These are phyloP conservation scores for Nannoperca obscura DNA, from an alignment of 2,797 vertebrate genomes.

Conservation along the genomic window DNA sequence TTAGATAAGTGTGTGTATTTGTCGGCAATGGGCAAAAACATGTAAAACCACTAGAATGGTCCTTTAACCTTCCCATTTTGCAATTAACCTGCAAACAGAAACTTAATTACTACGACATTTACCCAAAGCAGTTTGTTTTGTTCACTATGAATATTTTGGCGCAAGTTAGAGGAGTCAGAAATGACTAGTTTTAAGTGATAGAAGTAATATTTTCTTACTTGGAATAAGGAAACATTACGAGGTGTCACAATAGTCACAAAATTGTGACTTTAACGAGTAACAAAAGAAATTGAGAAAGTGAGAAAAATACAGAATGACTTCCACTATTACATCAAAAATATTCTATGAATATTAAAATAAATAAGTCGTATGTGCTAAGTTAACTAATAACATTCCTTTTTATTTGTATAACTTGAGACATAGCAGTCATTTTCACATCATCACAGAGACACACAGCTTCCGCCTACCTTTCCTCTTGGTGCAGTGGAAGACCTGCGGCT, in stretches of 20 bases:
- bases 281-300: not conserved
- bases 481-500: slow-evolving; percentile 89
- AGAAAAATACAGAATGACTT: not conserved
- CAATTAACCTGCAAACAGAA: not conserved
- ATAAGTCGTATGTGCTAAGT: not conserved
- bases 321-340: not conserved
- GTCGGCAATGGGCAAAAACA: not conserved
- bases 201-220: not conserved
- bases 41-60: not conserved
- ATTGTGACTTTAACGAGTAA: not conserved
- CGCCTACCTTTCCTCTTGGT: slow-evolving; percentile 94
- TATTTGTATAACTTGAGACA: not conserved
- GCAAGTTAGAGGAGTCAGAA: not conserved
- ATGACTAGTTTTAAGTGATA: not conserved
- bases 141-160: not conserved
- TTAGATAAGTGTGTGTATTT: not conserved
- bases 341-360: not conserved
- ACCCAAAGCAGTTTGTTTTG: not conserved
- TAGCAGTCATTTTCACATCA: not conserved
- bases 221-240: not conserved
- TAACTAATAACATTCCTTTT: not conserved
- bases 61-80: not conserved
- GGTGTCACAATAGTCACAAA: not conserved
- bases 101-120: not conserved
- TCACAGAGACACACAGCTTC: not conserved